Evolutionary conservation across 2,888 invertebrate genomes (phyloP), one percentile per base, ranked within the genome.

Genomic region (Harmothoe impar): DNA sequence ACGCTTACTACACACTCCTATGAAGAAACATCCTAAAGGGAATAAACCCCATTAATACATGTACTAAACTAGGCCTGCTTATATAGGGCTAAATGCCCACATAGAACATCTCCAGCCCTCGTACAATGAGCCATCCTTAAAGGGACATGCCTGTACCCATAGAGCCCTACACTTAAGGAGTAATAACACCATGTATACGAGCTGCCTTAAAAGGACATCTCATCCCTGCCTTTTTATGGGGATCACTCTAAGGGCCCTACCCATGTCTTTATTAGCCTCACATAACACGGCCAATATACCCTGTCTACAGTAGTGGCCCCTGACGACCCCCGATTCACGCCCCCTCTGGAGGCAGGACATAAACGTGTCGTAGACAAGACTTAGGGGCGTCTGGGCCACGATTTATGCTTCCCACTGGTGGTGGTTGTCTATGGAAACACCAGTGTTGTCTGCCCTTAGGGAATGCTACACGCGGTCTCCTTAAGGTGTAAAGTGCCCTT

Each of bases 291-390:
- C 23, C 62, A 62, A 62, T 62, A 62, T 20, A 62, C 62, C 62
- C 62, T 62, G 62, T n/a, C 62, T 62, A 62, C 62, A 62, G n/a
- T 20, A 3, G 12, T n/a, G 62, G 7, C 62, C 62, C 62, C 62
- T 62, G 12, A n/a, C 62, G 62, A 62, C 62, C 62, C 62, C 0
- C 62, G n/a, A 62, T 62, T 62, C 62, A 62, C 62, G 62, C 62
- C n/a, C 43, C 20, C 62, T 62, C 62, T 62, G 62, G 23, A 12
- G 62, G n/a, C 20, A 20, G 62, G 62, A 62, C 62, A 15, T 62
- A 62, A 62, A 62, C 62, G 62, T 62, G 62, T 62, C 62, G 62
- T 62, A 62, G 62, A 62, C 20, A 62, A 62, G 62, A 62, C 62
- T 20, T 62, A 62, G n/a, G n/a, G 62, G 23, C 62, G 62, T 62